Percentiles rank a stretch among this genome's conserved stretches.
These are phyloP conservation scores for Mesembrinibis cayennensis DNA, from an alignment of 2,113 vertebrate species.

Conservation along the genomic window DNA sequence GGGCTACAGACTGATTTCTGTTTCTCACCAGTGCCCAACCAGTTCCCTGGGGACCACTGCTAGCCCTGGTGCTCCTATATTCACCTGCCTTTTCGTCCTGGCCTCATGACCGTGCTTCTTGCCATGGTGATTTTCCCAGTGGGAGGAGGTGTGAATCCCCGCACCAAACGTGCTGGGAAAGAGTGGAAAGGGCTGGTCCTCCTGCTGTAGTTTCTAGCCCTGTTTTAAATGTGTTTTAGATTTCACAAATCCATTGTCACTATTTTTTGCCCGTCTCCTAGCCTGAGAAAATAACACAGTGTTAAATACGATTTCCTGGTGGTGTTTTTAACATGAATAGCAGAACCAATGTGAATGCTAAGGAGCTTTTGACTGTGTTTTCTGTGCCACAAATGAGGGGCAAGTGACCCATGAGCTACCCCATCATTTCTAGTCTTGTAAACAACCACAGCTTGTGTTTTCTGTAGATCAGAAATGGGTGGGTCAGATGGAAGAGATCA, in stretches of 20 bases:
- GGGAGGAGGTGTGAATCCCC: background rate
- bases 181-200: background rate
- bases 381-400: background rate
- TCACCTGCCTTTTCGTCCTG: background rate
- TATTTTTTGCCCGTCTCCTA: background rate
- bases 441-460: background rate
- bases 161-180: rapidly evolving
- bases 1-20: background rate
- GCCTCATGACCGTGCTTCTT: background rate
- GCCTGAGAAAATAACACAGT: background rate
- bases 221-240: background rate
- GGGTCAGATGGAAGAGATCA: background rate
- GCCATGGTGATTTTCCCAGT: background rate
- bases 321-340: background rate
- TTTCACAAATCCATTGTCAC: background rate
- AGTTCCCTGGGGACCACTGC: background rate
- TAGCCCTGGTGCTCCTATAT: background rate
- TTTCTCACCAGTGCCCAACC: background rate
- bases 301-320: background rate
- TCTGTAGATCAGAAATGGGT: background rate
- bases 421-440: background rate
- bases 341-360: background rate
- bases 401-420: background rate
- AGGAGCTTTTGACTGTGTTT: background rate
- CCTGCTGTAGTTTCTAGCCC: background rate